Evolutionary conservation across 2,797 vertebrate species (phyloP).

Genomic region (Chloroceryle amazona): DNA sequence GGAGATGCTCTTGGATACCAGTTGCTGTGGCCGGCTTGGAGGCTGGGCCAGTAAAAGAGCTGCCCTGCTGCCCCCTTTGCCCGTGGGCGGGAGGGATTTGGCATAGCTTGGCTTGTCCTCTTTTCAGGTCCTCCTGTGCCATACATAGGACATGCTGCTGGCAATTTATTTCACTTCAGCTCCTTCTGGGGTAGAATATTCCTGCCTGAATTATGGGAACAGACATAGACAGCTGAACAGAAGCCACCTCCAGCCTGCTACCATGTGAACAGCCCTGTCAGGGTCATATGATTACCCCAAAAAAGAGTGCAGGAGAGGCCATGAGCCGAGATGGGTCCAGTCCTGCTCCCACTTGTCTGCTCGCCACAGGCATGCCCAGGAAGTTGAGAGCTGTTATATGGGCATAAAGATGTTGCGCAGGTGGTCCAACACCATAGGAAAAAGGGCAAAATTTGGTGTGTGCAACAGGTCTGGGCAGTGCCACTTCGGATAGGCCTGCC

Average conservation of each 20-base stretch:
- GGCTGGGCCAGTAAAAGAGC: neutral
- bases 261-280: neutral
- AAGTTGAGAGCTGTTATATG: neutral
- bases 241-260: neutral
- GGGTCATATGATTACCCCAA: neutral
- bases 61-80: neutral
- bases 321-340: neutral
- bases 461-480: neutral
- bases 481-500: neutral
- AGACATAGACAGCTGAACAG: neutral
- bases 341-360: neutral
- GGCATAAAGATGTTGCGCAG: rapidly evolving
- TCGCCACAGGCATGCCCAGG: neutral
- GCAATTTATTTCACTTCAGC: neutral
- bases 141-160: rapidly evolving
- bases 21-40: neutral
- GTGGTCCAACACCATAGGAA: neutral
- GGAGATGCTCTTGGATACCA: neutral
- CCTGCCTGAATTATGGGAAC: neutral
- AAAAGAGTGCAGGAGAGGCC: neutral
- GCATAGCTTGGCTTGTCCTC: neutral
- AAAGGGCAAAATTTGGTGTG: neutral
- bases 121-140: neutral
- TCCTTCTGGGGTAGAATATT: neutral
- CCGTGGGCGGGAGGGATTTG: neutral